These are phyloP conservation scores for Dicyema japonicum DNA, from an alignment of 1,140 invertebrate species.

Conservation along the genomic window DNA sequence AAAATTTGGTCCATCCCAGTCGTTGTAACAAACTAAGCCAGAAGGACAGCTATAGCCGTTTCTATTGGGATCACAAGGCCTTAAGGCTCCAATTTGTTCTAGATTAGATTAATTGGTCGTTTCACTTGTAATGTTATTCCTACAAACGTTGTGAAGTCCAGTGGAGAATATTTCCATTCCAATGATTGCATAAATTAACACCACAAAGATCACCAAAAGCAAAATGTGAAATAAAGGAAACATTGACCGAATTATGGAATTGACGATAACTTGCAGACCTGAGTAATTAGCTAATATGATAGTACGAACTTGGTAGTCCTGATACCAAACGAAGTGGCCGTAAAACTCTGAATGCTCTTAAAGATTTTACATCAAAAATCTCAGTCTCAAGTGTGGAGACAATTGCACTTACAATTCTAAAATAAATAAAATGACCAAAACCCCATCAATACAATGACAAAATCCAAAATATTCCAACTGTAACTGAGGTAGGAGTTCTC, in stretches of 20 bases:
- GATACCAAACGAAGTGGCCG: slow-evolving; percentile 78
- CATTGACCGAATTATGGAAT: slow-evolving; percentile 96
- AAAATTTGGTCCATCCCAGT: slow-evolving; percentile 81
- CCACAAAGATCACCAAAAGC: slow-evolving; percentile 85
- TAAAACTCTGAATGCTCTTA: slow-evolving; percentile 80
- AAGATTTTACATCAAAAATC: slow-evolving; percentile 84
- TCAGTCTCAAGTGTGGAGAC: slow-evolving; percentile 57
- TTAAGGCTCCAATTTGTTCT: too few species aligned
- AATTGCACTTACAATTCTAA: slow-evolving; percentile 48
- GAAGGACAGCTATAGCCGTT: slow-evolving; percentile 10
- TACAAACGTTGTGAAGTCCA: slow-evolving; percentile 68
- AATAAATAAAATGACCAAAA: slow-evolving; percentile 5
- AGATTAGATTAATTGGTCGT: too few species aligned
- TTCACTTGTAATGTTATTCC: too few species aligned
- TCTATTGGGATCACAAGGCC: too few species aligned
- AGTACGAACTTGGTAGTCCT: slow-evolving; percentile 90
- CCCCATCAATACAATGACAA: slow-evolving; percentile 97
- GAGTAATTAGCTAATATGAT: background rate
- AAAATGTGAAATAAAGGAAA: slow-evolving; percentile 92
- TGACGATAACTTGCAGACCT: slow-evolving; percentile 90
- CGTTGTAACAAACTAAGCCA: slow-evolving; percentile 25
- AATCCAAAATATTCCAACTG: slow-evolving; percentile 96
- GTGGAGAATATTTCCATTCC: slow-evolving; percentile 89
- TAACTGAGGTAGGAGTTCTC: slow-evolving; percentile 76
- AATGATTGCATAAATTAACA: slow-evolving; percentile 98